Base-by-base conservation (phyloP, 2,113 vertebrate species). In the Microcebus griseorufus region DNA sequence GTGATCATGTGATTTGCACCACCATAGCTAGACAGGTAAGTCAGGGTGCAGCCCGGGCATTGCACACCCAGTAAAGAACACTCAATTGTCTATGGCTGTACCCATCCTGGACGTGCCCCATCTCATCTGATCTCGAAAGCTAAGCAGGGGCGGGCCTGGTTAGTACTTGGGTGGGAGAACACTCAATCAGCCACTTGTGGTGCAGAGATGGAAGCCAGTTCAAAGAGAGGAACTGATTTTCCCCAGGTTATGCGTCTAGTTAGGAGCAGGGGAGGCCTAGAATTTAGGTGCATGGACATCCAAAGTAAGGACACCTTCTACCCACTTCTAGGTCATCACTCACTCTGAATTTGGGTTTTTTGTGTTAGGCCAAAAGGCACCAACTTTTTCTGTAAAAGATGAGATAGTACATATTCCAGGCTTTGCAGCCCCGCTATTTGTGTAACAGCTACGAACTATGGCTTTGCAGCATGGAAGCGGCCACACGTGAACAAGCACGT, bases 41-140 rank as follows among this genome's bases (percentile, higher is more conserved):
- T n/a, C 39, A 37, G 60, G 9, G 9, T 25, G 10, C 37, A n/a
- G 55, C 9, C n/a, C 0, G 0, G n/a, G 17, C 29, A 0, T 11
- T 4, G 7, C 8, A 0, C 14, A 11, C 32, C 1, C 22, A 6
- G 16, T 51, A 16, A n/a, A 67, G 65, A 45, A 60, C 8, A 55
- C 9, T 76, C 70, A 37, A 23, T n/a, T 13, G 3, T 27, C 17
- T 55, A 29, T 5, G 27, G 62, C 25, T 11, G 4, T 11, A 29
- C 27, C 27, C 25, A 4, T 1, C 62, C 27, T 29, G 62, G 29
- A 29, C 5, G 25, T 11, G 1, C 62, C 27, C 9, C 4, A 64
- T 64, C 25, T 64, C 25, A 10, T 29, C 25, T 64, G 27, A 29
- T 13, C 27, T 64, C 23, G 10, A 29, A 27, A 64, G 62, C 27